Conservation (phyloP, 2,888 invertebrate species). For the Lacanobia oleracea region DNA sequence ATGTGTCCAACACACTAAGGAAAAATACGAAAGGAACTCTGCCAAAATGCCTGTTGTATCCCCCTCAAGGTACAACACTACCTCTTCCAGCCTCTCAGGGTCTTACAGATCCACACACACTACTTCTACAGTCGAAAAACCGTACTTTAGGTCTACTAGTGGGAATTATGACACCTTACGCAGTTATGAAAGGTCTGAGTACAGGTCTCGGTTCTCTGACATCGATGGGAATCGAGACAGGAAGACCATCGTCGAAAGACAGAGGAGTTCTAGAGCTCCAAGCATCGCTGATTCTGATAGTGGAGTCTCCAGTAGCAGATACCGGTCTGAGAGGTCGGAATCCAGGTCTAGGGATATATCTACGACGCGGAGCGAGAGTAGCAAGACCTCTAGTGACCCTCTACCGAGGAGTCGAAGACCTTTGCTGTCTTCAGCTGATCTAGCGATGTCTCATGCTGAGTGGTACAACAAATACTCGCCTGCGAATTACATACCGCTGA, state of each 20-base stretch:
- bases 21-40: neutral
- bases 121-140: slow-evolving; percentile 89
- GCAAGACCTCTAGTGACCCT: slow-evolving; percentile 83
- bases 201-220: slow-evolving; percentile 81
- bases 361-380: slow-evolving; percentile 89
- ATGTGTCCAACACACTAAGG: slow-evolving; percentile 54
- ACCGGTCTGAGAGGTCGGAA: slow-evolving; percentile 86
- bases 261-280: slow-evolving; percentile 82
- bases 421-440: slow-evolving; percentile 87
- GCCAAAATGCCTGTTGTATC: slow-evolving; percentile 91
- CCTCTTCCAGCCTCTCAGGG: slow-evolving; percentile 87
- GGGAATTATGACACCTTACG: slow-evolving; percentile 84
- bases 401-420: slow-evolving; percentile 81
- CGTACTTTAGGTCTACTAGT: slow-evolving; percentile 87
- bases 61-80: slow-evolving; percentile 87
- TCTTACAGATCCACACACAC: slow-evolving; percentile 86
- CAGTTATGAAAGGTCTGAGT: slow-evolving; percentile 78
- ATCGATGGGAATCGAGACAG: slow-evolving; percentile 85
- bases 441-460: slow-evolving; percentile 92
- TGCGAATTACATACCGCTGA: slow-evolving; percentile 92
- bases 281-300: slow-evolving; percentile 88
- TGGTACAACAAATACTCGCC: slow-evolving; percentile 94
- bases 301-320: slow-evolving; percentile 81
- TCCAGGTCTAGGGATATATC: slow-evolving; percentile 89
- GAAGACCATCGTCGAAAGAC: slow-evolving; percentile 84